Percentiles rank a stretch among this genome's conserved stretches.
Conservation (phyloP, 1,140 invertebrate species). For the Apis dorsata region DNA sequence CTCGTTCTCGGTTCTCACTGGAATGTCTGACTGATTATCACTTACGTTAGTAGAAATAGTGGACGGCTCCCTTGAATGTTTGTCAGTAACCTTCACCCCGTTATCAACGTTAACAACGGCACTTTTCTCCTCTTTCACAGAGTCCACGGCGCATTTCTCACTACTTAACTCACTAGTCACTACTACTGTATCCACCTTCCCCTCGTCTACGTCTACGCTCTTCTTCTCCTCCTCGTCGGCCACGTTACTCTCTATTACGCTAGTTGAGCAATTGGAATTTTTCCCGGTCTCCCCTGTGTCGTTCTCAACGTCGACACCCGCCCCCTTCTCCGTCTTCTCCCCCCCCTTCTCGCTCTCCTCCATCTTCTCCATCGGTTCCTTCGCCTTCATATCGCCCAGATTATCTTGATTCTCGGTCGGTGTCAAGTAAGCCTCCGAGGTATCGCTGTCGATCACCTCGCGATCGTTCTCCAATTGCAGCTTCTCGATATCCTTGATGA, state of each 20-base stretch:
- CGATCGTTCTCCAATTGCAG: conserved; percentile 67
- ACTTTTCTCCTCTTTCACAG: conserved; percentile 71
- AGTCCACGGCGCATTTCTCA: conserved; percentile 62
- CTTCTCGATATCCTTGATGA: conserved; percentile 61
- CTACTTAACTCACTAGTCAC: conserved; percentile 68
- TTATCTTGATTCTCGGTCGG: conserved; percentile 81
- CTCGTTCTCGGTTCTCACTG: conserved; percentile 70
- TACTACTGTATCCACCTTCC: conserved; percentile 61
- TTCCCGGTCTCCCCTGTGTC: conserved; percentile 54
- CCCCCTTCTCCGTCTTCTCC: conserved; percentile 46
- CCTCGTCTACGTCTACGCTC: conserved; percentile 61
- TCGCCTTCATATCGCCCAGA: conserved; percentile 61
- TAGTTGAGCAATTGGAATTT: conserved; percentile 77
- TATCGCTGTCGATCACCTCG: conserved; percentile 80
- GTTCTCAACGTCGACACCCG: conserved; percentile 32
- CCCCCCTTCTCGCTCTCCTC: conserved; percentile 33
- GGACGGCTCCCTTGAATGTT: conserved; percentile 81
- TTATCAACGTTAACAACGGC: conserved; percentile 75
- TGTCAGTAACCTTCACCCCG: conserved; percentile 69
- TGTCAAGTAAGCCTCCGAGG: conserved; percentile 83
- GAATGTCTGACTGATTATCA: conserved; percentile 77
- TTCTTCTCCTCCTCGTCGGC: conserved; percentile 20
- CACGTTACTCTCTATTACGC: conserved; percentile 70
- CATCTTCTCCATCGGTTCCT: conserved; percentile 47
- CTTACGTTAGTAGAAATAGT: conserved; percentile 82